phyloP scores from a whole-genome alignment of 1,140 invertebrate genomes.

The Plodia interpunctella region DNA sequence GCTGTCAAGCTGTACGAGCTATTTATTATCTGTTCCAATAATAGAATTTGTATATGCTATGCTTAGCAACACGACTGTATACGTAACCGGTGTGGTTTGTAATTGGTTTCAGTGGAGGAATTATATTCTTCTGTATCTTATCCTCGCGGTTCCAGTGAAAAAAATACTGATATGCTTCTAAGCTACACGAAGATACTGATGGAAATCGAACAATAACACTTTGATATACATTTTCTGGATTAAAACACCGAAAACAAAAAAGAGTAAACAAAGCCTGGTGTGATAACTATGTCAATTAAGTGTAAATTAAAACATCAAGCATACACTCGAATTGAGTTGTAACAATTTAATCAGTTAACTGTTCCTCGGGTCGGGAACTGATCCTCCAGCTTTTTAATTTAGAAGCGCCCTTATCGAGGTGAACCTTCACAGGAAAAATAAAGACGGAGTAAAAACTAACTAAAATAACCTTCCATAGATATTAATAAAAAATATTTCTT shows the following conservation, averaged over 20 bases:
- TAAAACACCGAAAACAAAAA: neutral
- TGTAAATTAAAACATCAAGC: neutral
- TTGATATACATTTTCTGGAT: no score
- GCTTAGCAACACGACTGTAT: no score
- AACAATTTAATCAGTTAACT: constrained; percentile 3
- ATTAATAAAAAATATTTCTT: no score
- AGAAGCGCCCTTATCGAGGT: neutral
- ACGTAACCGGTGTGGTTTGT: no score
- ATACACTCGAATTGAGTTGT: neutral
- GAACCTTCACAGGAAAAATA: neutral
- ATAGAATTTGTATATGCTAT: no score
- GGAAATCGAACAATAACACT: no score
- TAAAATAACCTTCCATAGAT: no score
- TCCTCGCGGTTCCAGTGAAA: no score
- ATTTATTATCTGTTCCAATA: neutral
- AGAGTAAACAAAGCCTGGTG: neutral
- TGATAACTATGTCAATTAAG: neutral
- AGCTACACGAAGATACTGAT: no score
- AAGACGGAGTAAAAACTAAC: neutral
- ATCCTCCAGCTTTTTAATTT: neutral
- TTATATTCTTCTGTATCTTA: no score
- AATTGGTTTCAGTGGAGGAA: no score
- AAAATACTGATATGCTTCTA: no score
- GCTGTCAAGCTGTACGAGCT: neutral
- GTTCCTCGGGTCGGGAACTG: neutral